Base-by-base conservation (phyloP, 1,140 invertebrate species). In the Pomacea maculata region DNA sequence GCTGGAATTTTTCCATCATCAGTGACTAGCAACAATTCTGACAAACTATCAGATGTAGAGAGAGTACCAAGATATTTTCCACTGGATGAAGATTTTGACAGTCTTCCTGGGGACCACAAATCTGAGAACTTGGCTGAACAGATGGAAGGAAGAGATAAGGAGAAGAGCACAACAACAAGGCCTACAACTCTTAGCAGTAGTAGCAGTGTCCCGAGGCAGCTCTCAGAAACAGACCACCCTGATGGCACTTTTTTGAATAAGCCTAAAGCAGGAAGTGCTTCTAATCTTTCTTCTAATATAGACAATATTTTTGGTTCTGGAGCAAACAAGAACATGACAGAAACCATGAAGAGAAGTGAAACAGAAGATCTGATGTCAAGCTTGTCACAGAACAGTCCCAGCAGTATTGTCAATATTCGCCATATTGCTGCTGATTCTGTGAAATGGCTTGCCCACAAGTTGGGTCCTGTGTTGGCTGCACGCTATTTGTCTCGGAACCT, bases 391-490 rank as follows among this genome's bases (percentile, higher is more conserved):
- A 82, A 85, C 61, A 86, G 82, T 21, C 81, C 84, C 19, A 82
- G 79, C 54, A 85, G 85, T 52, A 83, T 86, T 25, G 63, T 88
- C 72, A 93, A 93, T 82, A 96, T 98, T 83, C 96, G 95, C 0
- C 96, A 98, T 89, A 96, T 98, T 93, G 96, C 96, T 86, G 94
- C 94, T 0, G 97, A 98, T 88, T 97, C 96, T 88, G 92, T 98
- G 0, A 94, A 97, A 68, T 99, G 97, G 97, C 89, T 99, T 34
- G 95, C 96, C 1, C 96, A 98, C 92, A 94, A 97, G 84, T 91
- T 99, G n/a, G 98, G 98, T 0, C 98, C 98, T 0, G 96, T 99
- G 52, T 92, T 99, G 11, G 97, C 97, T 7, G 96, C 97, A 21
- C 94, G 95, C 84, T 95, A 96, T 92, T 93, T 99, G 45, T 96